phyloP scores from a whole-genome alignment of 1,140 invertebrate genomes.

The Heliconius himera region DNA sequence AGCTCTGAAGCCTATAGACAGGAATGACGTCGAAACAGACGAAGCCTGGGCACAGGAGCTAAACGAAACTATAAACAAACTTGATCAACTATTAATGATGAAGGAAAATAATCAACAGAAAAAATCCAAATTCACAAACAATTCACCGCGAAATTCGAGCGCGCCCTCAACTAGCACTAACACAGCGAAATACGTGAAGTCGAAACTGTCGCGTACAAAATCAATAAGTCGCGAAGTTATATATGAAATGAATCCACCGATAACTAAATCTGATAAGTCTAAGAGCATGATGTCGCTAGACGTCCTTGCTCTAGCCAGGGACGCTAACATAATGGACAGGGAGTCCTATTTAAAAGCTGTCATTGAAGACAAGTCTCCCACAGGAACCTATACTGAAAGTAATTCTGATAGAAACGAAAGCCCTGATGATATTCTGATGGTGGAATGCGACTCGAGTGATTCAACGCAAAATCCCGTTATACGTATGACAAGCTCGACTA shows the following conservation, averaged over 20 bases:
- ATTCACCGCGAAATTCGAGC: slow-evolving; percentile 63
- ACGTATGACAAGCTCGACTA: slow-evolving; percentile 71
- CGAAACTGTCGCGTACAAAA: slow-evolving; percentile 59
- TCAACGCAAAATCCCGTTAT: slow-evolving; percentile 73
- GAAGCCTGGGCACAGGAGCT: slow-evolving; percentile 84
- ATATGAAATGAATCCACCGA: slow-evolving; percentile 55
- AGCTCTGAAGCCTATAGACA: slow-evolving; percentile 84
- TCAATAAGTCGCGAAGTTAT: slow-evolving; percentile 67
- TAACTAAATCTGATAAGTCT: slow-evolving; percentile 65
- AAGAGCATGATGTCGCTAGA: slow-evolving; percentile 78
- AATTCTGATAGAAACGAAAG: slow-evolving; percentile 75
- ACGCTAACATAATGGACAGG: slow-evolving; percentile 68
- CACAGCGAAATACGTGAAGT: slow-evolving; percentile 48
- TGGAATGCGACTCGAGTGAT: slow-evolving; percentile 75
- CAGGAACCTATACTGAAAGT: slow-evolving; percentile 74
- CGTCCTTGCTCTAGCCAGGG: slow-evolving; percentile 67
- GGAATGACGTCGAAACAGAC: slow-evolving; percentile 83
- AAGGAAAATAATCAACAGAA: slow-evolving; percentile 82
- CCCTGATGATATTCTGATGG: slow-evolving; percentile 76
- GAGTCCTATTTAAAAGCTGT: slow-evolving; percentile 76
- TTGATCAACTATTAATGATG: slow-evolving; percentile 85
- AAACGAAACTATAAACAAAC: slow-evolving; percentile 84
- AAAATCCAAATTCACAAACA: slow-evolving; percentile 68
- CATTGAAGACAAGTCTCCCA: slow-evolving; percentile 75
- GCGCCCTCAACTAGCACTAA: slow-evolving; percentile 68